Conservation (phyloP, 2,888 invertebrate species). For the Malthinus seriepunctatus region DNA sequence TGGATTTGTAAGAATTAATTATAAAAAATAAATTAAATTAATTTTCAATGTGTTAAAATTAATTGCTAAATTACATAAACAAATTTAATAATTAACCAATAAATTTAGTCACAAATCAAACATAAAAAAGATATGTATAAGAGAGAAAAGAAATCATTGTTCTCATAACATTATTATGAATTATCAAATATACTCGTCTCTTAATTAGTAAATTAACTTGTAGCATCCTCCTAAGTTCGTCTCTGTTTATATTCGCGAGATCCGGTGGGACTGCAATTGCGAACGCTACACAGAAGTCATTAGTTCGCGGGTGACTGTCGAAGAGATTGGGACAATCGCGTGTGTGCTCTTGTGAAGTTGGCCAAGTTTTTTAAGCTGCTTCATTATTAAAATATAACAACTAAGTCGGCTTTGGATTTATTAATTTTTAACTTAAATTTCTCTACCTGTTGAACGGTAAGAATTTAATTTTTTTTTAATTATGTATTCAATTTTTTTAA, state of each 20-base stretch:
- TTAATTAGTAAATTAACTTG: slow-evolving; percentile 29
- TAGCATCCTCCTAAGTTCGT: slow-evolving; percentile 34
- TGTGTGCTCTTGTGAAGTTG: slow-evolving; percentile 19
- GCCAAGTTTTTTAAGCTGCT: background rate
- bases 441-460: slow-evolving; percentile 35
- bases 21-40: background rate
- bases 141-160: slow-evolving; percentile 9
- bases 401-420: slow-evolving; percentile 11
- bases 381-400: background rate
- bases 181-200: slow-evolving; percentile 22
- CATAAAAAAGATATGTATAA: background rate
- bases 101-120: background rate
- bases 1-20: background rate
- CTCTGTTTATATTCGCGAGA: slow-evolving; percentile 35
- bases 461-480: slow-evolving; percentile 9
- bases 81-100: background rate
- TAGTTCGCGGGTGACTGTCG: slow-evolving; percentile 37
- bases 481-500: background rate
- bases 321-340: slow-evolving; percentile 27
- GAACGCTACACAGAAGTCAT: slow-evolving; percentile 32
- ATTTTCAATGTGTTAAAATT: background rate
- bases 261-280: slow-evolving; percentile 37
- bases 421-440: slow-evolving; percentile 1
- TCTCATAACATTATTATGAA: slow-evolving; percentile 15
- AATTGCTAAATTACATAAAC: background rate